phyloP scores from a whole-genome alignment of 2,888 invertebrate genomes.

The Harpagoxenus sublaevis region DNA sequence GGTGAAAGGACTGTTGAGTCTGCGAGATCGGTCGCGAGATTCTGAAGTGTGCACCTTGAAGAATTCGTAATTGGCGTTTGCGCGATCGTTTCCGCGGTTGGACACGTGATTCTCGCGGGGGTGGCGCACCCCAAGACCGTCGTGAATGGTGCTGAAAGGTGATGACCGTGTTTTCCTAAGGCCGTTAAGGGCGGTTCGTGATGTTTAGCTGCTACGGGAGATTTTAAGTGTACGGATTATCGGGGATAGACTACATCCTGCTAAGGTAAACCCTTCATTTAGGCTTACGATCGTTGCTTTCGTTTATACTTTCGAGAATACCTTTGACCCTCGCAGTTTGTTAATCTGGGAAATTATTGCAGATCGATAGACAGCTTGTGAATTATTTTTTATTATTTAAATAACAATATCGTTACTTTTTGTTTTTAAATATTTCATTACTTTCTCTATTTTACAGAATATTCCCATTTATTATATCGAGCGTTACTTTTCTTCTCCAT shows the following conservation, averaged over 20 bases:
- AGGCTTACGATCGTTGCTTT: not conserved
- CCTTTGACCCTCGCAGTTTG: not conserved
- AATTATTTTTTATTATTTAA: not conserved
- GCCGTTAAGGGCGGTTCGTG: slow-evolving; percentile 51
- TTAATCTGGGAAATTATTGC: not conserved
- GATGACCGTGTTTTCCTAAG: slow-evolving; percentile 63
- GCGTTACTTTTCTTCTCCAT: not conserved
- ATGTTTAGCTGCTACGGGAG: slow-evolving; percentile 47
- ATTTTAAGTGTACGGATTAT: slow-evolving; percentile 52
- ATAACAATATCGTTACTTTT: not conserved
- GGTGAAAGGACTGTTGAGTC: not conserved
- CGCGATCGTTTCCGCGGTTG: slow-evolving; percentile 1
- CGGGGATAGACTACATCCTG: slow-evolving; percentile 31
- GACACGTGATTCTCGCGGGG: slow-evolving; percentile 63
- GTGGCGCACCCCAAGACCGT: slow-evolving; percentile 56
- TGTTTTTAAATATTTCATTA: not conserved
- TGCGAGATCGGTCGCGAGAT: not conserved
- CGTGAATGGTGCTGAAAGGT: slow-evolving; percentile 69
- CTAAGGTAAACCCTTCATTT: slow-evolving; percentile 42
- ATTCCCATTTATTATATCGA: not conserved
- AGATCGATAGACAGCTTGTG: not conserved
- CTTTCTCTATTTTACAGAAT: not conserved
- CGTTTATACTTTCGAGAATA: not conserved
- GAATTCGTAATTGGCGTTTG: slow-evolving; percentile 2
- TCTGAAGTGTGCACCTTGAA: slow-evolving; percentile 21